phyloP scores from a whole-genome alignment of 1,140 invertebrate genomes.

The Camponotus floridanus region DNA sequence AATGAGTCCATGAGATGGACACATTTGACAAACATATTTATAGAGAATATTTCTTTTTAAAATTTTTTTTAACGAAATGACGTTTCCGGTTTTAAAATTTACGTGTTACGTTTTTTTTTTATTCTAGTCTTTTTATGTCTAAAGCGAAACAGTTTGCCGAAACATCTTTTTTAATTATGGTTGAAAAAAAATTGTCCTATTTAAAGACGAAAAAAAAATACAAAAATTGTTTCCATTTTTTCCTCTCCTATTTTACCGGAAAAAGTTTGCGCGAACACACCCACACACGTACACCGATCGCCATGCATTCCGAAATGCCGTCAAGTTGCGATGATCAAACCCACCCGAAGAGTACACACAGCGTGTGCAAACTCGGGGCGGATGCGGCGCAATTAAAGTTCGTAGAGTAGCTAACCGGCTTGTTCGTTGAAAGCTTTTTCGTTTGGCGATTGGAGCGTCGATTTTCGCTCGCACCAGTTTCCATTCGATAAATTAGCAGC shows the following conservation, averaged over 20 bases:
- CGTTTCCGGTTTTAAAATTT: background rate
- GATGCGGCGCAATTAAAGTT: constrained; percentile 60
- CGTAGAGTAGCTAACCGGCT: constrained; percentile 50
- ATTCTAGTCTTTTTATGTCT: background rate
- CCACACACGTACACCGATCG: background rate
- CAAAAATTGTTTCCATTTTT: background rate
- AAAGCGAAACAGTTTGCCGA: background rate
- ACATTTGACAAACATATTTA: background rate
- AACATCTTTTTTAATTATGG: background rate
- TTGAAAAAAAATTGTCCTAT: background rate
- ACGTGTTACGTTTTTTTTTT: background rate
- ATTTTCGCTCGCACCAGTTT: constrained; percentile 48
- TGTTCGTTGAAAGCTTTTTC: constrained; percentile 63
- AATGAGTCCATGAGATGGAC: background rate
- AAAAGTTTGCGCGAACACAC: background rate
- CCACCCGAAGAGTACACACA: constrained; percentile 11
- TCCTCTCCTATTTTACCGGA: background rate
- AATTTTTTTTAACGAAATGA: background rate
- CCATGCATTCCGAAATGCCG: constrained; percentile 9
- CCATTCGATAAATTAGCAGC: constrained; percentile 67
- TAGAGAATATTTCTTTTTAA: background rate
- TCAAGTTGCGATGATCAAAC: constrained; percentile 44
- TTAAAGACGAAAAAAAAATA: background rate
- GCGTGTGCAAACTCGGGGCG: constrained; percentile 42
- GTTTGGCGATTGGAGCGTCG: constrained; percentile 38